Evolutionary conservation across 2,113 vertebrate species (phyloP).

Genomic region (Pteropus alecto): DNA sequence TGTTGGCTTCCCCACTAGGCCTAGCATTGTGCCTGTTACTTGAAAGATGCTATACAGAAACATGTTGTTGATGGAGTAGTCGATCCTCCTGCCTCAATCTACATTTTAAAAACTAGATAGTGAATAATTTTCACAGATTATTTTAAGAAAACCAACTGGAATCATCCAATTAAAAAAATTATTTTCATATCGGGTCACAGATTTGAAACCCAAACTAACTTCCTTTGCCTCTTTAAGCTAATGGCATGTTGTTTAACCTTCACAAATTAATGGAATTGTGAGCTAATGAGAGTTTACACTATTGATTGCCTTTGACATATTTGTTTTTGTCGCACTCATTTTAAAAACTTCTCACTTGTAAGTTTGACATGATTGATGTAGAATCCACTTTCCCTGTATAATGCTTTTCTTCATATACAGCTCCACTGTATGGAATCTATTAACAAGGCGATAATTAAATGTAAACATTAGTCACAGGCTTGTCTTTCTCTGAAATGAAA

Average conservation of each 20-base stretch:
- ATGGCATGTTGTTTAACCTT: slow-evolving; percentile 16
- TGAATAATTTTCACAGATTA: not conserved
- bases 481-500: slow-evolving; percentile 25
- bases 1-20: not conserved
- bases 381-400: not conserved
- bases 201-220: not conserved
- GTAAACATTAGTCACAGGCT: not conserved
- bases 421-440: not conserved
- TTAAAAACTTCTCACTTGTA: slow-evolving; percentile 11
- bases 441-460: slow-evolving; percentile 56
- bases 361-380: slow-evolving; percentile 16
- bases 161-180: not conserved
- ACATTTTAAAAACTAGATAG: not conserved
- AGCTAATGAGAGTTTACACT: slow-evolving; percentile 12
- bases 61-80: not conserved
- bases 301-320: slow-evolving; percentile 36
- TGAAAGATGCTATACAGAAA: not conserved
- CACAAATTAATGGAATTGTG: slow-evolving; percentile 21
- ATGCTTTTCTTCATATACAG: not conserved
- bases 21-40: not conserved
- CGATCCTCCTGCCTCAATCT: not conserved
- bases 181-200: not conserved
- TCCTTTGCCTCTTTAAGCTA: not conserved
- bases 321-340: slow-evolving; percentile 37
- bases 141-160: slow-evolving; percentile 14